These are phyloP conservation scores for Odocoileus hemionus DNA, from an alignment of 2,113 vertebrate genomes.

Conservation along the genomic window DNA sequence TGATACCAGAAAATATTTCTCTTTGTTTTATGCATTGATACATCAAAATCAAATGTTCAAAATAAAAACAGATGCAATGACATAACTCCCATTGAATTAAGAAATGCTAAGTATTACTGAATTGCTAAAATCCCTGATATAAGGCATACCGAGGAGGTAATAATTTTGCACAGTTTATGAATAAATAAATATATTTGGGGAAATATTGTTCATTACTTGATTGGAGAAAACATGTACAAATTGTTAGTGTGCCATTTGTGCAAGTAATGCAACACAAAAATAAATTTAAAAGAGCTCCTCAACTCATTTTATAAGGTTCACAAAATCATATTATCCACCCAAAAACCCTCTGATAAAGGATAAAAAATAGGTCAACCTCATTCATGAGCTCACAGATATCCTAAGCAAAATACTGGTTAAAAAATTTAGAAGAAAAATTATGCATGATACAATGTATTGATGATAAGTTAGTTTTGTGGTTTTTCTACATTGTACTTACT, in stretches of 20 bases:
- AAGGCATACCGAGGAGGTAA: neutral
- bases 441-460: neutral
- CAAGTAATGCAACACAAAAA: neutral
- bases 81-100: neutral
- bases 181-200: neutral
- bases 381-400: neutral
- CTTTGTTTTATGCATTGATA: neutral
- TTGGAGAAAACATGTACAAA: neutral
- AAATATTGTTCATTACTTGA: neutral
- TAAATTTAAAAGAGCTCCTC: neutral
- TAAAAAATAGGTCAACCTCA: neutral
- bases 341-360: neutral
- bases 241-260: neutral
- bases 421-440: neutral
- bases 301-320: neutral
- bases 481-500: neutral
- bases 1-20: neutral
- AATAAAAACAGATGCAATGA: neutral
- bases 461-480: neutral
- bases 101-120: neutral
- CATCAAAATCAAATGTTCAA: neutral
- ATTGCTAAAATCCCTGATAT: neutral
- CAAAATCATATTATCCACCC: neutral
- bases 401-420: neutral
- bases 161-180: neutral